These are phyloP conservation scores for Odocoileus virginianus DNA, from an alignment of 2,113 vertebrate species.

Conservation along the genomic window DNA sequence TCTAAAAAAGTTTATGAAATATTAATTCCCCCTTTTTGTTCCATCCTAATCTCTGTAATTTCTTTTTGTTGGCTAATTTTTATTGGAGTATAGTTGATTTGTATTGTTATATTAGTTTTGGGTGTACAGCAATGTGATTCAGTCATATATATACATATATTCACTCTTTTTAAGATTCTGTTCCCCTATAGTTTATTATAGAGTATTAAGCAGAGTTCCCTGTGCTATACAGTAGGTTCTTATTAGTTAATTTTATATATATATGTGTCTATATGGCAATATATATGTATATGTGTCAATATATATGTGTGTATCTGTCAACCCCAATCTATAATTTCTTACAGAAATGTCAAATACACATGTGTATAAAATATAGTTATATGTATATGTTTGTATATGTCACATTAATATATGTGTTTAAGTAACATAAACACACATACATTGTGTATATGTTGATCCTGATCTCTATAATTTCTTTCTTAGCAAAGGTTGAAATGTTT, in stretches of 20 bases:
- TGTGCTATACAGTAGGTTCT: neutral
- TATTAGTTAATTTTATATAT: neutral
- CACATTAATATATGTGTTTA: neutral
- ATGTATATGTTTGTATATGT: neutral
- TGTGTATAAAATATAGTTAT: neutral
- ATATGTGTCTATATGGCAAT: neutral
- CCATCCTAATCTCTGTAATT: neutral
- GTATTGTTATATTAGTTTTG: neutral
- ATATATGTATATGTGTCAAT: neutral
- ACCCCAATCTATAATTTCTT: neutral
- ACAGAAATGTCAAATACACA: neutral
- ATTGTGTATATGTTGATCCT: neutral
- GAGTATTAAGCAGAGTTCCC: neutral
- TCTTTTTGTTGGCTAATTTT: neutral
- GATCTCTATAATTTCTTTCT: neutral
- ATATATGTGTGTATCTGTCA: neutral
- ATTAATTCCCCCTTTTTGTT: neutral
- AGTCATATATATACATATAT: neutral
- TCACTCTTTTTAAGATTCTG: neutral
- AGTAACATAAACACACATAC: no score
- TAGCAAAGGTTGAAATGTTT: neutral
- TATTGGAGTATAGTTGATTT: neutral
- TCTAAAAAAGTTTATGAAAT: neutral
- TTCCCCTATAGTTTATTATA: neutral
- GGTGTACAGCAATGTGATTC: neutral